Percentiles rank a stretch among this genome's conserved stretches.
phyloP scores from a whole-genome alignment of 1,140 invertebrate species.

The Drosophila nikananu region DNA sequence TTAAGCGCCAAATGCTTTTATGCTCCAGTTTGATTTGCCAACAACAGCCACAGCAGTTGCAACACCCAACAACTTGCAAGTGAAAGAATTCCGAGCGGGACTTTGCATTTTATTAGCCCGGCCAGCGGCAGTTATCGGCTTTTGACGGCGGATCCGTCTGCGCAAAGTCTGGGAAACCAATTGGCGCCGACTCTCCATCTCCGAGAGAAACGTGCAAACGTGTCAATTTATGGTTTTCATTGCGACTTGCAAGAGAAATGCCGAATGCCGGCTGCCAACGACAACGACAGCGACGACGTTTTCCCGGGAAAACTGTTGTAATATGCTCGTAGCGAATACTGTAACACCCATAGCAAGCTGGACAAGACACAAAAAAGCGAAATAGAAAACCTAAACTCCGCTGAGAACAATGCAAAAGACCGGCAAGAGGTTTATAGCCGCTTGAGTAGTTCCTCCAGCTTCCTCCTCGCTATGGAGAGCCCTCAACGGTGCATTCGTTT shows the following conservation, averaged over 20 bases:
- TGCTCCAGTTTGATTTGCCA: constrained; percentile 57
- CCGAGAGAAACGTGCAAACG: constrained; percentile 57
- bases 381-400: constrained; percentile 42
- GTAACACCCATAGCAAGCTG: constrained; percentile 26
- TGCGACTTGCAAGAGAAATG: constrained; percentile 58
- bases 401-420: constrained; percentile 38
- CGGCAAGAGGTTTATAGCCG: constrained; percentile 54
- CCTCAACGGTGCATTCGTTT: constrained; percentile 43
- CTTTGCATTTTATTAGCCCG: constrained; percentile 51
- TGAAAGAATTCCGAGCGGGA: constrained; percentile 50
- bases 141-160: constrained; percentile 29
- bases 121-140: constrained; percentile 39
- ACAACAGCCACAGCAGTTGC: constrained; percentile 19
- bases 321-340: constrained; percentile 28
- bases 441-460: constrained; percentile 49
- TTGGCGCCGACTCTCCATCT: constrained; percentile 34
- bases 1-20: constrained; percentile 59
- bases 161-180: constrained; percentile 42
- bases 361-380: constrained; percentile 14
- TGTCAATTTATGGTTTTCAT: constrained; percentile 67
- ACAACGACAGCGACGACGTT: background rate
- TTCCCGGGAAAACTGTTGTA: constrained; percentile 47
- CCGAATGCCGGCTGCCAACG: constrained; percentile 30
- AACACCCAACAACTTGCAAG: constrained; percentile 8
- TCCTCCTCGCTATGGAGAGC: constrained; percentile 36